Conservation (phyloP, 2,888 invertebrate genomes). For the Muscina levida region DNA sequence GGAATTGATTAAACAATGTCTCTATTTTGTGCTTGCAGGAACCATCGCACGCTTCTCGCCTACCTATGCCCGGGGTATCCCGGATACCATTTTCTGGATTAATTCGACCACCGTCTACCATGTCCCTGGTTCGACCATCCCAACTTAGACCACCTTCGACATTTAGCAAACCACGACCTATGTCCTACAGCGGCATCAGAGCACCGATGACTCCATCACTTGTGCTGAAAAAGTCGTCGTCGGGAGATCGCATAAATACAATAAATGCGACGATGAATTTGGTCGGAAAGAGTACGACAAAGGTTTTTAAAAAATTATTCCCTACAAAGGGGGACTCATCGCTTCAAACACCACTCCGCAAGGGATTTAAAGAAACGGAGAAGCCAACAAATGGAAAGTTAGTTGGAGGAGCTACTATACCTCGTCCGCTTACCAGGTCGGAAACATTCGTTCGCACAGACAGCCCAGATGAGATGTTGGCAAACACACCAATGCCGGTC, state of each 20-base stretch:
- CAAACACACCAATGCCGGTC: conserved; percentile 59
- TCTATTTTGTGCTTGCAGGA: no score
- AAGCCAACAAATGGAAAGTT: conserved; percentile 42
- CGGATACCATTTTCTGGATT: conserved; percentile 77
- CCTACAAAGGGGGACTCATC: conserved; percentile 65
- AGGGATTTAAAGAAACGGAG: conserved; percentile 9
- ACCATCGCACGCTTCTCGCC: conserved; percentile 75
- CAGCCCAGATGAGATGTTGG: conserved; percentile 68
- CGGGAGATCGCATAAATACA: conserved; percentile 70
- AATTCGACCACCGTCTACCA: conserved; percentile 64
- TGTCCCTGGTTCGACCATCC: conserved; percentile 53
- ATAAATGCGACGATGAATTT: conserved; percentile 74
- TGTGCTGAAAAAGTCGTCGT: conserved; percentile 69
- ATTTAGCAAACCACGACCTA: conserved; percentile 66
- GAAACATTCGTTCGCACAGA: conserved; percentile 78
- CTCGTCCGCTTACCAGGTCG: conserved; percentile 73
- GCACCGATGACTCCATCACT: conserved; percentile 58
- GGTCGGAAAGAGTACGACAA: conserved; percentile 75
- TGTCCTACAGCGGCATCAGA: conserved; percentile 69
- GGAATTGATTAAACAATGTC: no score
- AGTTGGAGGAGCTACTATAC: conserved; percentile 49
- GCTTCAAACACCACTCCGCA: conserved; percentile 57
- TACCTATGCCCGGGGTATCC: conserved; percentile 72
- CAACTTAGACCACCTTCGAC: conserved; percentile 59
- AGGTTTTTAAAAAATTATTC: conserved; percentile 75